Evolutionary conservation across 2,113 vertebrate genomes (phyloP).

Genomic region (Dolichotis patagonum): DNA sequence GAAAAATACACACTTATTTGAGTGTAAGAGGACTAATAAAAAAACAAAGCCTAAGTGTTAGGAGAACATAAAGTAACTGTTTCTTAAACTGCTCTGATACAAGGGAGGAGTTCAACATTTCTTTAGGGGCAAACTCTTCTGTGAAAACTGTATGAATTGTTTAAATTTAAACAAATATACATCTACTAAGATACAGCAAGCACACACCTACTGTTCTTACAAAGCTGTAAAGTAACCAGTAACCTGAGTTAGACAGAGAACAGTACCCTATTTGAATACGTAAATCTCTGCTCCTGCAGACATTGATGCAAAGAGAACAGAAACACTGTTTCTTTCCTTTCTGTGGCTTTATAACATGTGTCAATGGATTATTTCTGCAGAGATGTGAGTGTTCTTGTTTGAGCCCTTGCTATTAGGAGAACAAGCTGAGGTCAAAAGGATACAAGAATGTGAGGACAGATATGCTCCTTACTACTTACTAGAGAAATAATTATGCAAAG

Average conservation of each 20-base stretch:
- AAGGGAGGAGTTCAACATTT: conserved; percentile 3
- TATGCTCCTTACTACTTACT: background rate
- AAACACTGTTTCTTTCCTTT: conserved; percentile 24
- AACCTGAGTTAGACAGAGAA: conserved; percentile 13
- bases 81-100: conserved; percentile 15
- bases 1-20: conserved; percentile 25
- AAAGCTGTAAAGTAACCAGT: conserved; percentile 35
- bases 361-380: background rate
- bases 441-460: background rate
- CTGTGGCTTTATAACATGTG: background rate
- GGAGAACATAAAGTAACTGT: background rate
- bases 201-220: background rate
- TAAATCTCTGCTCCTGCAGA: conserved; percentile 39
- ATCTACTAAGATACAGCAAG: background rate
- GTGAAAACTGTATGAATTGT: conserved; percentile 28
- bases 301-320: background rate
- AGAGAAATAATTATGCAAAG: conserved; percentile 8
- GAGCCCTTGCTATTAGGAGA: background rate
- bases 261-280: background rate
- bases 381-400: background rate
- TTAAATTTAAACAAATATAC: background rate
- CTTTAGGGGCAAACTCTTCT: background rate
- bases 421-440: background rate
- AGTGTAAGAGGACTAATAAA: background rate
- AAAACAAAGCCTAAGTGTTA: background rate